Evolutionary conservation across 2,888 invertebrate species (phyloP).

Genomic region (Antheraea assamensis): DNA sequence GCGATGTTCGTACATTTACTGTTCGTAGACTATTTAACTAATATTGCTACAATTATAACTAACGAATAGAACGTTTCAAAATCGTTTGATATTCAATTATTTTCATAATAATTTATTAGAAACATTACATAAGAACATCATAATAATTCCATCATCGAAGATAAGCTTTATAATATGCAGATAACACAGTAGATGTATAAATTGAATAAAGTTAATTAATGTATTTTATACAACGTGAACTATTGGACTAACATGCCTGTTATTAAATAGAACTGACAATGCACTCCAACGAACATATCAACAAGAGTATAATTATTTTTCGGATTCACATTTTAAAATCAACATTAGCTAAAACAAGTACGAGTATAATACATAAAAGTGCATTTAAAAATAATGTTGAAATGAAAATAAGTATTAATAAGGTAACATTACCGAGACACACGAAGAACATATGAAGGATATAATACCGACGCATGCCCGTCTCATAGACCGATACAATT

Average conservation of each 20-base stretch:
- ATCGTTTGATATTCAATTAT: neutral
- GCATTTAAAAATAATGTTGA: neutral
- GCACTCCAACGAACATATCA: neutral
- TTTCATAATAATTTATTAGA: neutral
- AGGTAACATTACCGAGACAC: slow-evolving; percentile 43
- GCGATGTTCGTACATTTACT: neutral
- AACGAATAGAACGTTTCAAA: neutral
- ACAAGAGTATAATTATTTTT: neutral
- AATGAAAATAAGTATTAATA: neutral
- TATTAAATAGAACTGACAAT: neutral
- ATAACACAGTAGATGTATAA: neutral
- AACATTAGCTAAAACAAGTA: neutral
- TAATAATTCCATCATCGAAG: neutral
- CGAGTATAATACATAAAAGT: neutral
- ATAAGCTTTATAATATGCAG: neutral
- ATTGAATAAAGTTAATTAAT: neutral
- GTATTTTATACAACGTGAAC: neutral
- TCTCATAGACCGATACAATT: slow-evolving; percentile 49
- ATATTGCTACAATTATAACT: neutral
- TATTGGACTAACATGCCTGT: neutral
- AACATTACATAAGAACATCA: neutral
- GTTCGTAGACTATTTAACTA: neutral
- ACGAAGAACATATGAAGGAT: slow-evolving; percentile 39
- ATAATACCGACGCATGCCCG: slow-evolving; percentile 46
- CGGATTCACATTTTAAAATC: neutral